phyloP scores from a whole-genome alignment of 2,113 vertebrate species.

The Eidolon helvum region DNA sequence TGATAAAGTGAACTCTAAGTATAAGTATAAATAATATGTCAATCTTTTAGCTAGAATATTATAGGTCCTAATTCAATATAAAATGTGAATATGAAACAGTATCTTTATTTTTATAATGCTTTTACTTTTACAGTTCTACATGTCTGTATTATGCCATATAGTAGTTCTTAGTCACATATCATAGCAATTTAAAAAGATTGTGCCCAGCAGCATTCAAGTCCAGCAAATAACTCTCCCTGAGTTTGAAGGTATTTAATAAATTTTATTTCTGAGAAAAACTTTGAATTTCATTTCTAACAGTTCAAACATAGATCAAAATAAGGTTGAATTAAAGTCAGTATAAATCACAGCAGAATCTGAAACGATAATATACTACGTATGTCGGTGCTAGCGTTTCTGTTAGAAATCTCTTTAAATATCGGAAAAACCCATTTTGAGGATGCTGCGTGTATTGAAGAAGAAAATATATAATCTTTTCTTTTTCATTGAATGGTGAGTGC shows the following conservation, averaged over 20 bases:
- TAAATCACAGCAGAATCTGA: constrained; percentile 64
- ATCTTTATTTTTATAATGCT: background rate
- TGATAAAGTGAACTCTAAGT: background rate
- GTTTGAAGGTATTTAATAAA: constrained; percentile 60
- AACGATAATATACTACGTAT: constrained; percentile 51
- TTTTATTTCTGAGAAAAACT: constrained; percentile 25
- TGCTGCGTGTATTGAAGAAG: background rate
- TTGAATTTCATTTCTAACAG: constrained; percentile 48
- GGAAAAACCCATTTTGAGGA: constrained; percentile 3
- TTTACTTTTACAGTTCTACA: background rate
- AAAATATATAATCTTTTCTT: background rate
- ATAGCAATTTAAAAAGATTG: background rate
- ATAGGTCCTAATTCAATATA: background rate
- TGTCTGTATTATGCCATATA: background rate
- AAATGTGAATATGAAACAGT: background rate
- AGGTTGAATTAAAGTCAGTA: constrained; percentile 62
- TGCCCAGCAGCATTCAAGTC: background rate
- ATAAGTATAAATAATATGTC: background rate
- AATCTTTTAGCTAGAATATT: background rate
- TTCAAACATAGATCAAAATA: constrained; percentile 70
- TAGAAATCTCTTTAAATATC: constrained; percentile 57
- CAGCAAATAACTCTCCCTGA: background rate
- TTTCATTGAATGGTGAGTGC: background rate
- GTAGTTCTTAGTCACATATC: background rate
- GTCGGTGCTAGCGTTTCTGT: constrained; percentile 35